A percentile compares a stretch with the other conserved stretches of the same genome.
Conservation (phyloP, 2,888 invertebrate species). For the Horisme vitalbata region DNA sequence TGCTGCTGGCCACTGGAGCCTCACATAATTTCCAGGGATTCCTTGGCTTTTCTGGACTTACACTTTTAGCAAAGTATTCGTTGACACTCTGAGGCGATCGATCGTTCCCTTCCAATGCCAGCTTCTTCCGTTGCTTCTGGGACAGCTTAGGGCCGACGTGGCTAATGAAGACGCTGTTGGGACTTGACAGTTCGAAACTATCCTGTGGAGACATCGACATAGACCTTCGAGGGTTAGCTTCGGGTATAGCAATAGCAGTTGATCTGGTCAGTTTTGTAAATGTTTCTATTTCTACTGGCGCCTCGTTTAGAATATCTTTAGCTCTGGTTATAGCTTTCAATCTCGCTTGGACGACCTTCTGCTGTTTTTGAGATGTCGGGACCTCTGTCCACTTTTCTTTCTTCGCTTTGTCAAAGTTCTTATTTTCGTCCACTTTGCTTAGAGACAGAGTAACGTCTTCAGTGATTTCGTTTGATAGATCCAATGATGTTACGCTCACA, state of each 20-base stretch:
- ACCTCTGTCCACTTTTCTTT: conserved; percentile 77
- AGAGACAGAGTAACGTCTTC: conserved; percentile 71
- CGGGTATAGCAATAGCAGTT: conserved; percentile 46
- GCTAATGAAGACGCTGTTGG: conserved; percentile 61
- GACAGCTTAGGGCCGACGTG: conserved; percentile 82
- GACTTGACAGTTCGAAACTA: conserved; percentile 47
- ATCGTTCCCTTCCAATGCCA: conserved; percentile 74
- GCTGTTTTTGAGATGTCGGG: conserved; percentile 68
- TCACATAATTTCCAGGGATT: conserved; percentile 74
- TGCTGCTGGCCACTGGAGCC: conserved; percentile 56
- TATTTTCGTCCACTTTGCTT: conserved; percentile 55
- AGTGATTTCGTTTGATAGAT: conserved; percentile 61
- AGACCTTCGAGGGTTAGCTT: conserved; percentile 41
- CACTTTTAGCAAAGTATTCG: conserved; percentile 53
- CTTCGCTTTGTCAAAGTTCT: conserved; percentile 38
- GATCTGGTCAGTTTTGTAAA: conserved; percentile 65
- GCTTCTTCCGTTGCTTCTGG: conserved; percentile 85
- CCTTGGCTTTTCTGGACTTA: conserved; percentile 73
- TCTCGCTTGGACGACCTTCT: conserved; percentile 75
- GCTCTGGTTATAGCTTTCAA: conserved; percentile 68
- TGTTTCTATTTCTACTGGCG: conserved; percentile 57
- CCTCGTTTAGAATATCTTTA: conserved; percentile 67
- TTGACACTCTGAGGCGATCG: conserved; percentile 52
- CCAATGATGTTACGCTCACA: conserved; percentile 67
- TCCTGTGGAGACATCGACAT: conserved; percentile 68